A percentile compares a stretch with the other conserved stretches of the same genome.
phyloP scores from a whole-genome alignment of 2,113 vertebrate species.

The Odocoileus hemionus region DNA sequence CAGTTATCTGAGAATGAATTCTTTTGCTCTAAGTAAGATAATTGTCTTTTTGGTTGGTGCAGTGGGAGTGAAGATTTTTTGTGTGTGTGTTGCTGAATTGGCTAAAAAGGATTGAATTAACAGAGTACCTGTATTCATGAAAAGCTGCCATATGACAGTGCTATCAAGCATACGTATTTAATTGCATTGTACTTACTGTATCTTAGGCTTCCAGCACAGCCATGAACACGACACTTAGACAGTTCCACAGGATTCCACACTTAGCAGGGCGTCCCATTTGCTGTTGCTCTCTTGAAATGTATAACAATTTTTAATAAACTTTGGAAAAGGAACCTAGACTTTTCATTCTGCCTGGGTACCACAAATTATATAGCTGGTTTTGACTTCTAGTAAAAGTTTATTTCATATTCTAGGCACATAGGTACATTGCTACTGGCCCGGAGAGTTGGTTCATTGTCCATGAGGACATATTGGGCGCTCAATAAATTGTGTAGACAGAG shows the following conservation, averaged over 20 bases:
- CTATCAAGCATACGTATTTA: background rate
- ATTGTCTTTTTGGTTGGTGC: background rate
- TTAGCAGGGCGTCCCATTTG: background rate
- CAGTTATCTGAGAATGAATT: background rate
- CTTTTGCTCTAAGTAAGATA: background rate
- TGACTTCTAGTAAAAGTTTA: background rate
- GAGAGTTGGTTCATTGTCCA: background rate
- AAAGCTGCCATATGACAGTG: background rate
- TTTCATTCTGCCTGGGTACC: background rate
- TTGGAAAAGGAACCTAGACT: background rate
- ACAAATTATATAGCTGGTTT: background rate
- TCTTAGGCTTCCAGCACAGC: background rate
- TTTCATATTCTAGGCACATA: background rate
- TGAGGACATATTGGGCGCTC: background rate
- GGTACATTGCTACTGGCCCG: background rate
- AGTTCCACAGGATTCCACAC: background rate
- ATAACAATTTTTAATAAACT: background rate
- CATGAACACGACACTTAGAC: rapidly evolving
- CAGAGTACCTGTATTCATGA: background rate
- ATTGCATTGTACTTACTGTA: background rate
- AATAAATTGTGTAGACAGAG: background rate
- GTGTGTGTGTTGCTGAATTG: background rate
- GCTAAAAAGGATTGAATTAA: background rate
- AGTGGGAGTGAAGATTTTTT: background rate
- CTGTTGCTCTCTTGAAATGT: background rate